These are phyloP conservation scores for Hermaeophaga mercurialis DNA, from an alignment of 2,888 invertebrate species.

Conservation along the genomic window DNA sequence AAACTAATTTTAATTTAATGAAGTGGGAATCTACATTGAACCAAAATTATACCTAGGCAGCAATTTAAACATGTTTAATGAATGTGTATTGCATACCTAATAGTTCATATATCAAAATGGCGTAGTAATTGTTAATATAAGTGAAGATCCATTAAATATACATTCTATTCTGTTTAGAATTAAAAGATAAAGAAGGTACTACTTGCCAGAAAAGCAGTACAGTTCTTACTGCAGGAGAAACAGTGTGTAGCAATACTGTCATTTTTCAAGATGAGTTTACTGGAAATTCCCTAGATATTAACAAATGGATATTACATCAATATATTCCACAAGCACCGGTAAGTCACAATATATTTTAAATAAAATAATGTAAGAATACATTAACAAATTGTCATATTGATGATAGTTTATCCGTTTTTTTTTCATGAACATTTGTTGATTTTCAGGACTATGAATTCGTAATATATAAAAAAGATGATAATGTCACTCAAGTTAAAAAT, in stretches of 20 bases:
- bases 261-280: constrained; percentile 70
- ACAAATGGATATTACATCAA: constrained; percentile 64
- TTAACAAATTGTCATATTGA: constrained; percentile 10
- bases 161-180: constrained; percentile 15
- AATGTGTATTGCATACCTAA: no score
- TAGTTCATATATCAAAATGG: no score
- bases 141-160: no score
- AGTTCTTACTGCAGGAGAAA: constrained; percentile 56
- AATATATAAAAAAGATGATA: constrained; percentile 53
- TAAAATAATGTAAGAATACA: no score
- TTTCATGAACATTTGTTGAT: no score
- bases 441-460: constrained; percentile 59
- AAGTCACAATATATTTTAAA: constrained; percentile 33
- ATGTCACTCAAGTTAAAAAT: constrained; percentile 49
- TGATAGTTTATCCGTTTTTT: background rate
- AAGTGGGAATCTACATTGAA: no score
- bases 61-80: no score
- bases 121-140: no score
- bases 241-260: constrained; percentile 48
- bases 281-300: constrained; percentile 29
- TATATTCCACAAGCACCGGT: constrained; percentile 60
- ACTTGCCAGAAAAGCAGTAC: constrained; percentile 25
- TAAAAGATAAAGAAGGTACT: background rate
- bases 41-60: no score
- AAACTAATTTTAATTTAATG: no score